Evolutionary conservation across 2,888 invertebrate species (phyloP), one percentile per base, ranked within the genome.

Genomic region (Dusona sp.): DNA sequence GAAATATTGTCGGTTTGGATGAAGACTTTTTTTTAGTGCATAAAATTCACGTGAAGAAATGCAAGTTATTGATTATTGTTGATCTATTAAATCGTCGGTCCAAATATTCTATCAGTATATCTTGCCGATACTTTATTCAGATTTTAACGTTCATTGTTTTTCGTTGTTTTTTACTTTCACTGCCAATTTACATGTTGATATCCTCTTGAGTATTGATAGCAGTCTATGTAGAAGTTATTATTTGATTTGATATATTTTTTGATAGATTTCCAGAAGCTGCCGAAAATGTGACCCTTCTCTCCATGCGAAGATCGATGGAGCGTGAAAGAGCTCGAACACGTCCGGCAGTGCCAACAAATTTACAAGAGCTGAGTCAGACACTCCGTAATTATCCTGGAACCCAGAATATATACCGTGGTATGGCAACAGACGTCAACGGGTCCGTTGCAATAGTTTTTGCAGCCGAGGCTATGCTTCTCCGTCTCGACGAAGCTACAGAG

Each of bases 361-460:
- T 79, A 16, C 38, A 19, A 4, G 68, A 61, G 57, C 45, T 79
- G 4, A 45, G 38, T 16, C 42, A 25, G 38, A 57, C 57, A 25
- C 70, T 79, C 19, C 42, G 42, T 8, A 19, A 70, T 68, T 70
- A 70, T 57, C 70, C 57, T n/a, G 51, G 19, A 33, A 33, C 64
- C 19, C 42, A 16, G 19, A 29, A 48, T 65, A 65, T 77, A 29
- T 77, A 51, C n/a, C 70, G 79, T n/a, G 79, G 79, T 38, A 79
- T 79, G 57, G 79, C 42, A 22, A 68, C 51, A 70, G 79, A 68
- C 42, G 36, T 57, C 36, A 68, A 79, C 45, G 70, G 57, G 16
- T 79, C 45, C 25, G 54, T 79, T 9, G 79, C 42, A 70, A 42
- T 68, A 19, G 79, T 79, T 57, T 70, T 79, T 51, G 79, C 79